Base-by-base conservation (phyloP, 2,113 vertebrate species). In the Urocynchramus pylzowi region DNA sequence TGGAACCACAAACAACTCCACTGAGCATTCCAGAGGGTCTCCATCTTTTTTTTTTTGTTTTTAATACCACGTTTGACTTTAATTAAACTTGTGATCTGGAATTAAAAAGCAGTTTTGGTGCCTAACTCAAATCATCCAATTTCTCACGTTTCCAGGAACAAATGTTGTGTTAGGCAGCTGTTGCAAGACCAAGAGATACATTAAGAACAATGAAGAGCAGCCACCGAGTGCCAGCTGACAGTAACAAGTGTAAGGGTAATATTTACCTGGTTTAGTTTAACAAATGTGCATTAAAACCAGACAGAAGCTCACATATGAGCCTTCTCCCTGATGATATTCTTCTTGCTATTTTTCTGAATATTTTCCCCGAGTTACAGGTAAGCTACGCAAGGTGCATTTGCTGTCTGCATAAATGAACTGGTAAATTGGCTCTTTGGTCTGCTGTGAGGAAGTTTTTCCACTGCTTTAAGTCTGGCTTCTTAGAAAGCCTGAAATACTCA, bases 61-160 rank as follows among this genome's bases (percentile, higher is more conserved):
- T 78, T 26, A 74, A 64, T 60, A 49, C 16, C 16, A 42, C 9
- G 21, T 71, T 87, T 84, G 57, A 82, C 49, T 61, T 54, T 30
- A 89, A 92, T 93, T 92, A 90, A 92, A 96, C 9, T 53, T 84
- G 13, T 60, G 17, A 56, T 71, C 49, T 95, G 69, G 65, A 90
- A 86, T 81, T 39, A 70, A 83, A 89, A 91, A 68, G 33, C 39
- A 37, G 63, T 28, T 74, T 92, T 60, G 47, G 21, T 93, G 19
- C 17, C 6, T 83, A 80, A 75, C 16, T 93, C 17, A 17, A 57
- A 82, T 64, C 6, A 11, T 44, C 7, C 7, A 3, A 35, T 4
- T 61, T 74, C 44, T 86, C 17, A 42, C 0, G 0, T 74, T 86
- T 74, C 13, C 47, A 70, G 71, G 39, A 84, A 11, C 11, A 49